Evolutionary conservation across 1,140 invertebrate species (phyloP).

Genomic region (Tetranychus urticae): DNA sequence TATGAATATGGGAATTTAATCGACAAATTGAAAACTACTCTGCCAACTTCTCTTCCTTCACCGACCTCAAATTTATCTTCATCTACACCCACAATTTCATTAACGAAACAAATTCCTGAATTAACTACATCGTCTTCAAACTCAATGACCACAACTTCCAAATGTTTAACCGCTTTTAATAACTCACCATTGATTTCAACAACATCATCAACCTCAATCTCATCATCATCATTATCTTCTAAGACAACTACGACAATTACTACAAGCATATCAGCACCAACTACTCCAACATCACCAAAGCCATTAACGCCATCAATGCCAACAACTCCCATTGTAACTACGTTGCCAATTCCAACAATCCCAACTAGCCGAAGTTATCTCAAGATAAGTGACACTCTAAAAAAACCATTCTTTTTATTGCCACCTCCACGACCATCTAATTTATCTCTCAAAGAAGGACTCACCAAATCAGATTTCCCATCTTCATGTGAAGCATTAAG

Average conservation of each 20-base stretch:
- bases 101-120: background rate
- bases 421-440: too few species aligned
- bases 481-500: too few species aligned
- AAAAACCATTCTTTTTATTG: too few species aligned
- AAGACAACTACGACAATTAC: background rate
- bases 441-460: too few species aligned
- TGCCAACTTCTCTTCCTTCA: background rate
- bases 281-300: background rate
- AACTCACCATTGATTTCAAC: background rate
- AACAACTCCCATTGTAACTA: background rate
- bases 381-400: too few species aligned
- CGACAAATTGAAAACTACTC: constrained; percentile 12
- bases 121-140: background rate
- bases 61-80: too few species aligned
- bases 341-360: background rate
- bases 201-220: background rate
- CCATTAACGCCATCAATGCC: background rate
- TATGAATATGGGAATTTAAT: constrained; percentile 28
- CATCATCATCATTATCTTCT: background rate
- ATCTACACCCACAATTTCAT: background rate
- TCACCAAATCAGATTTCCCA: too few species aligned
- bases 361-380: background rate
- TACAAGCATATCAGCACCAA: background rate
- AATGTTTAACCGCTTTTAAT: background rate
- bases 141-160: background rate